phyloP scores from a whole-genome alignment of 2,888 invertebrate genomes.

The Luperina nickerlii region DNA sequence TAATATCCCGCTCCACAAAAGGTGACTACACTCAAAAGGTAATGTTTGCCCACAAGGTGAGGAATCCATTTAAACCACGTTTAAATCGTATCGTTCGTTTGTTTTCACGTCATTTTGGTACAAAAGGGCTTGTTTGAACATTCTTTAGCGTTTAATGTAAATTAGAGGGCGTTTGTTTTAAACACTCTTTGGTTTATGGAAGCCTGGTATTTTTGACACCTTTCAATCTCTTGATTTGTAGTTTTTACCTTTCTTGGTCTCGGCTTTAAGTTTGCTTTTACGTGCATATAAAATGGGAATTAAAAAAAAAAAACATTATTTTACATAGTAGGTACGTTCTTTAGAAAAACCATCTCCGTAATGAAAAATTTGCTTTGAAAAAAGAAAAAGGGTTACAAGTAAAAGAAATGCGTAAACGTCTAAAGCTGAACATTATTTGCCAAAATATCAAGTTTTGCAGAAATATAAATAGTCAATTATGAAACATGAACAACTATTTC shows the following conservation, averaged over 20 bases:
- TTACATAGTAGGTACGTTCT: not conserved
- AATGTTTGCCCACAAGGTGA: conserved; percentile 43
- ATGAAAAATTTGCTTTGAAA: not conserved
- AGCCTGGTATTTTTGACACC: conserved; percentile 45
- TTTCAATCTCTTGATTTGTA: conserved; percentile 27
- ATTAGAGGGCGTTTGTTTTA: conserved; percentile 44
- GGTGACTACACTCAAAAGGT: conserved; percentile 25
- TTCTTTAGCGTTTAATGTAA: conserved; percentile 44
- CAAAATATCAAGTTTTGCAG: not conserved
- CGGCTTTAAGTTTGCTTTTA: not conserved
- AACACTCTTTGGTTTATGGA: conserved; percentile 16
- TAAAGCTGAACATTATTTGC: not conserved
- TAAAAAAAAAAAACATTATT: not conserved
- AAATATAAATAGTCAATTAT: not conserved
- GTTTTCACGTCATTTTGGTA: conserved; percentile 33
- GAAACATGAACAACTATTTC: not conserved
- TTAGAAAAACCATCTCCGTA: not conserved
- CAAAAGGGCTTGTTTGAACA: conserved; percentile 50
- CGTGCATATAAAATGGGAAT: no score
- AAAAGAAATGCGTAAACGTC: not conserved
- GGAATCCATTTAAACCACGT: conserved; percentile 37
- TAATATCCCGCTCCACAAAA: conserved; percentile 25
- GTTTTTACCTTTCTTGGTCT: not conserved
- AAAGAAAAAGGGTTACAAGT: no score
- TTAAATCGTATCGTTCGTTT: conserved; percentile 38